Evolutionary conservation across 2,113 vertebrate genomes (phyloP).

Genomic region (Seriola rivoliana): DNA sequence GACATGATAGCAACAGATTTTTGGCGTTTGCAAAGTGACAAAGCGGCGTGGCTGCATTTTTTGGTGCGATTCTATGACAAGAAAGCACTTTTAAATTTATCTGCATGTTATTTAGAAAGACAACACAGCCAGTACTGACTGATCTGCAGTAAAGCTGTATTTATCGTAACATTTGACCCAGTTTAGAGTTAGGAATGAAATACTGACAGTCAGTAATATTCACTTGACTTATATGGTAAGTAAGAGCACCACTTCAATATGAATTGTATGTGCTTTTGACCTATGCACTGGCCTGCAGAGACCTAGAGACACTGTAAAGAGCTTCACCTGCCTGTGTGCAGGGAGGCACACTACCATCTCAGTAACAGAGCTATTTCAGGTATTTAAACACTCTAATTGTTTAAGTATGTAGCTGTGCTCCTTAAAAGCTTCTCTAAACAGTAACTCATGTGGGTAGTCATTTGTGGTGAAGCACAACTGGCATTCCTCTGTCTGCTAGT

Average conservation of each 20-base stretch:
- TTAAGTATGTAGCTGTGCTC: conserved; percentile 72
- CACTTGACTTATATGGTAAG: not conserved
- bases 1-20: not conserved
- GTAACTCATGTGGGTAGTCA: conserved; percentile 71
- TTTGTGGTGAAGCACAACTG: conserved; percentile 62
- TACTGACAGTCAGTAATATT: not conserved
- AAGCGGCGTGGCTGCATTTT: too few species aligned
- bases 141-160: not conserved
- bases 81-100: not conserved
- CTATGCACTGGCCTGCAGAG: not conserved
- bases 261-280: not conserved
- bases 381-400: conserved; percentile 79
- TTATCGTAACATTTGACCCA: not conserved
- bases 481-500: conserved; percentile 70
- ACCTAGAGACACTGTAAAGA: not conserved
- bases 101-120: not conserved
- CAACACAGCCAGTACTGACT: not conserved
- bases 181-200: not conserved
- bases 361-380: conserved; percentile 69
- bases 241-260: not conserved
- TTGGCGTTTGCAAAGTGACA: not conserved
- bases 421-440: conserved; percentile 73
- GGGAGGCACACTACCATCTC: conserved; percentile 24
- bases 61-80: too few species aligned
- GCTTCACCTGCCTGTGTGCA: conserved; percentile 59